phyloP scores from a whole-genome alignment of 2,113 vertebrate species.

The Gymnorhina tibicen region DNA sequence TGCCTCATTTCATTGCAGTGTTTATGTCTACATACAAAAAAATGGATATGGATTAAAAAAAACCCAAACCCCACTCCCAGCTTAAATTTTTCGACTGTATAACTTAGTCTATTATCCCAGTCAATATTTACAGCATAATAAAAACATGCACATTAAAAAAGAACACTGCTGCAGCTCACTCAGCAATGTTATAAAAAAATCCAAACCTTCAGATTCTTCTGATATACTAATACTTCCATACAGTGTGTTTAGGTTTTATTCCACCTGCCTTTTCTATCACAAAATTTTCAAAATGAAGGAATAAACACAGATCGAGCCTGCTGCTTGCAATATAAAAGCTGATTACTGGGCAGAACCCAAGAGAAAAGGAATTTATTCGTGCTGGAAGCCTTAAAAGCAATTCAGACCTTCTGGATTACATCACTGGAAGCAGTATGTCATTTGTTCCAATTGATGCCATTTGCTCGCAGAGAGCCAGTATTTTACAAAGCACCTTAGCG shows the following conservation, averaged over 20 bases:
- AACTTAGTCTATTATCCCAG: not conserved
- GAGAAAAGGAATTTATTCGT: constrained; percentile 6
- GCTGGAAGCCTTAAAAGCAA: constrained; percentile 16
- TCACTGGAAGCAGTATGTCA: constrained; percentile 26
- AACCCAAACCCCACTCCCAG: fast-evolving
- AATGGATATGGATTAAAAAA: not conserved
- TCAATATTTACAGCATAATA: not conserved
- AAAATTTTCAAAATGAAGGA: not conserved
- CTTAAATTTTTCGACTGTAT: not conserved
- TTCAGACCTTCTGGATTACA: constrained; percentile 30
- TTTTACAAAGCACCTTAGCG: constrained; percentile 30
- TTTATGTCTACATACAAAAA: not conserved
- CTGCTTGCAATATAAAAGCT: not conserved
- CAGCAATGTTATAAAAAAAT: not conserved
- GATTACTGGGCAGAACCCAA: not conserved
- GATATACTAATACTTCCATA: not conserved
- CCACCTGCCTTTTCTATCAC: not conserved
- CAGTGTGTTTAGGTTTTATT: not conserved
- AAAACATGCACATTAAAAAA: not conserved
- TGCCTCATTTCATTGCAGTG: not conserved
- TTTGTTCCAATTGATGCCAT: constrained; percentile 48
- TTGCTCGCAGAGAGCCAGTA: constrained; percentile 28
- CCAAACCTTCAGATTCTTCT: not conserved
- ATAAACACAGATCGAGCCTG: not conserved
- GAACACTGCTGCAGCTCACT: not conserved